Evolutionary conservation across 2,888 invertebrate genomes (phyloP).

Genomic region (Ferdinandea cuprea): DNA sequence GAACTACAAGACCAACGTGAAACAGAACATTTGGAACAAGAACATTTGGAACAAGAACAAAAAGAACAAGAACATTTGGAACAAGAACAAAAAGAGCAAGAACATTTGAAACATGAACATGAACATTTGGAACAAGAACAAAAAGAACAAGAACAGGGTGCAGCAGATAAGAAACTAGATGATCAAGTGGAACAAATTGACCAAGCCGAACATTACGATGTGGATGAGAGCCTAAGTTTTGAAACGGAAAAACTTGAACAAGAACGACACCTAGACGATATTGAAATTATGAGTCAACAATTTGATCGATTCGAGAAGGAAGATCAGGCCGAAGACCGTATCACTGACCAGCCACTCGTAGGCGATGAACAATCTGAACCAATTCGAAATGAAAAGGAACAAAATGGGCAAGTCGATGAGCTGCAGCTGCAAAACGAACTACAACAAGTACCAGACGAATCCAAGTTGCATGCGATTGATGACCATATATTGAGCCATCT

Average conservation of each 20-base stretch:
- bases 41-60: neutral
- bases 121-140: slow-evolving; percentile 1
- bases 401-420: slow-evolving; percentile 23
- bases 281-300: slow-evolving; percentile 50
- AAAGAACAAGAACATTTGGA: neutral
- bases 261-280: slow-evolving; percentile 33
- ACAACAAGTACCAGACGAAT: slow-evolving; percentile 25
- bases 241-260: slow-evolving; percentile 39
- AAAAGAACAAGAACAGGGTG: neutral
- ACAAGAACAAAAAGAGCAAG: neutral
- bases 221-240: slow-evolving; percentile 27
- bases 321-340: slow-evolving; percentile 26
- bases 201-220: slow-evolving; percentile 24
- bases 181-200: slow-evolving; percentile 36
- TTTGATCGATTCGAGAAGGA: slow-evolving; percentile 49
- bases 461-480: slow-evolving; percentile 1
- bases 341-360: slow-evolving; percentile 4
- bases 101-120: neutral
- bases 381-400: neutral
- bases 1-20: neutral
- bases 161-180: slow-evolving; percentile 29
- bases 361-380: neutral
- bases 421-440: slow-evolving; percentile 17
- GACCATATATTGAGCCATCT: neutral
- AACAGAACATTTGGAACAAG: neutral